These are phyloP conservation scores for Porites australiensis DNA, from an alignment of 64 coral and sea anemone species.

Conservation along the genomic window DNA sequence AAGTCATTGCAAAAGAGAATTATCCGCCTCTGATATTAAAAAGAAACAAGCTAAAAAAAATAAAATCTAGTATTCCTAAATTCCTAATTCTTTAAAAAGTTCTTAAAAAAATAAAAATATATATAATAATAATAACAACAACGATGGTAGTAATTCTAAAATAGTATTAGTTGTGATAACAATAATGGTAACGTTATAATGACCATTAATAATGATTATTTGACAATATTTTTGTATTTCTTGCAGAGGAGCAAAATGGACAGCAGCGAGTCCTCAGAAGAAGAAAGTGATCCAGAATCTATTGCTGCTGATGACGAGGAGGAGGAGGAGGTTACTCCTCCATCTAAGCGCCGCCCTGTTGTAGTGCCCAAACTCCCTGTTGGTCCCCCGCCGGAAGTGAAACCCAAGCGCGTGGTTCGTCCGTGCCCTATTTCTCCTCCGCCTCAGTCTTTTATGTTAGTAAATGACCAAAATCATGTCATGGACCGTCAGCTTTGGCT, in stretches of 20 bases:
- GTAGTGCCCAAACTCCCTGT: constrained; percentile 48
- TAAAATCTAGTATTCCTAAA: too few species aligned
- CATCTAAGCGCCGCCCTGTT: constrained; percentile 8
- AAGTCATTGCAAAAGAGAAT: too few species aligned
- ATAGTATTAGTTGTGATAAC: too few species aligned
- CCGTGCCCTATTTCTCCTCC: constrained; percentile 84
- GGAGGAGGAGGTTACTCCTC: not conserved
- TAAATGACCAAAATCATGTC: constrained; percentile 71
- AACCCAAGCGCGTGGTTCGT: constrained; percentile 80
- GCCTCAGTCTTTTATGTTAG: constrained; percentile 62
- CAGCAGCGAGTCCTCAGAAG: constrained; percentile 74
- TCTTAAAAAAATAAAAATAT: too few species aligned
- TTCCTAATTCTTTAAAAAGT: too few species aligned
- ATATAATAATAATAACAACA: too few species aligned
- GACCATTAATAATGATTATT: not conserved
- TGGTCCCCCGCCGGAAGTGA: constrained; percentile 82
- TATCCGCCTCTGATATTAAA: too few species aligned
- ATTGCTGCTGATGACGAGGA: not conserved
- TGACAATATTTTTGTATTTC: not conserved
- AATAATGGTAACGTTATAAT: too few species aligned
- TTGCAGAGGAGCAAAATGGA: constrained; percentile 62
- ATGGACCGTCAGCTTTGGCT: constrained; percentile 80
- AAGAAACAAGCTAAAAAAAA: too few species aligned
- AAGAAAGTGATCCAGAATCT: constrained; percentile 60
- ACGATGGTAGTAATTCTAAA: too few species aligned